Evolutionary conservation across 1,140 invertebrate genomes (phyloP).

Genomic region (Penaeus indicus): DNA sequence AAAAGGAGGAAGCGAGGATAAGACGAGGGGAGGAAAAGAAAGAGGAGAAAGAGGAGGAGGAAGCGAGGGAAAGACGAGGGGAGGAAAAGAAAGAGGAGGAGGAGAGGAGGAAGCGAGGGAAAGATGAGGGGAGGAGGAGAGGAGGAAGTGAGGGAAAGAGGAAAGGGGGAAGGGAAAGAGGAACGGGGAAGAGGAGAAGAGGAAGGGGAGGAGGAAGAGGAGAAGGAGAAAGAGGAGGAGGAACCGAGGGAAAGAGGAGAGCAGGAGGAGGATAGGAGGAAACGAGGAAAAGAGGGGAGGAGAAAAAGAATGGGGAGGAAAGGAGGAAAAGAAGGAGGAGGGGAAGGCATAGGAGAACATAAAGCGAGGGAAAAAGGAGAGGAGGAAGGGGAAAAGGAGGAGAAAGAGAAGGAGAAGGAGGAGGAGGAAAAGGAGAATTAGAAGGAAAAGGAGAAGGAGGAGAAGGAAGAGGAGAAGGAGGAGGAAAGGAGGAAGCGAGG

Average conservation of each 20-base stretch:
- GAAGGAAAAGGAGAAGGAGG: not conserved
- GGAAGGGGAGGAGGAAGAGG: no score
- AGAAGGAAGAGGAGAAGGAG: not conserved
- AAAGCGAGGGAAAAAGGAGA: not conserved
- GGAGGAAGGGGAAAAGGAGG: not conserved
- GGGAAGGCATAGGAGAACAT: not conserved
- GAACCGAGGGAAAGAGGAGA: not conserved
- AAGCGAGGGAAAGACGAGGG: rapidly evolving
- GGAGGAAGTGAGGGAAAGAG: not conserved
- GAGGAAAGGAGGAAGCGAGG: not conserved
- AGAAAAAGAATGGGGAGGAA: not conserved
- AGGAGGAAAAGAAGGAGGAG: not conserved
- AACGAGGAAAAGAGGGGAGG: not conserved
- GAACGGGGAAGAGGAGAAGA: not conserved
- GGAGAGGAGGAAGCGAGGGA: no score
- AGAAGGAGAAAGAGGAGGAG: not conserved
- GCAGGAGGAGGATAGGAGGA: not conserved
- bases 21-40: no score
- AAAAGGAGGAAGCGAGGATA: no score
- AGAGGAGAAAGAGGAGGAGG: no score
- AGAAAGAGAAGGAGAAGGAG: not conserved
- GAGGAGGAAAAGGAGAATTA: not conserved
- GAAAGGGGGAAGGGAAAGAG: not conserved
- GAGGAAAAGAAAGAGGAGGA: no score
- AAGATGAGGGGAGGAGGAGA: not conserved